Base-by-base conservation (phyloP, 2,888 invertebrate genomes). In the Choristoneura rosaceana region DNA sequence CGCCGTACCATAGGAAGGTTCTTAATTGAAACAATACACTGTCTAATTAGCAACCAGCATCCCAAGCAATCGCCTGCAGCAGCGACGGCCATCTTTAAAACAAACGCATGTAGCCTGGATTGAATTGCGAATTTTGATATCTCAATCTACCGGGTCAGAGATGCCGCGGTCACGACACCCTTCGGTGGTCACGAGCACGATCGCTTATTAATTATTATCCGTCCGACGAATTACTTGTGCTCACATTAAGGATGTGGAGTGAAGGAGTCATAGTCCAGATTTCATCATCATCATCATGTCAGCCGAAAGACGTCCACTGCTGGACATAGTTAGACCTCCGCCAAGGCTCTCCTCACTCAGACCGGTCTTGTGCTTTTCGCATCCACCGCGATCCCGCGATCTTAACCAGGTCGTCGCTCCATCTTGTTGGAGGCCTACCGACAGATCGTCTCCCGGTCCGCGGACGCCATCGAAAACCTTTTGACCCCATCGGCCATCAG, bases 131-230 rank as follows among this genome's bases (percentile, higher is more conserved):
- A 90, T 91, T 91, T 91, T 93, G 93, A 94, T 94, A 94, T 94
- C 93, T 94, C 93, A 93, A 94, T 94, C 93, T 89, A 83, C 74
- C 75, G 87, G 91, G 92, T 92, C 93, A 92, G 91, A 92, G 90
- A 87, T 75, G 88, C 93, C 93, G 93, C 91, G 86, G 86, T 94
- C 93, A 94, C 93, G 93, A 93, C 89, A 87, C 92, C 93, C 93
- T 88, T 90, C 91, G 93, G 93, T 92, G 92, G 89, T 93, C 93
- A 93, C 93, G 93, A 92, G 79, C 81, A 59, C 74, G 76, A 69
- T 73, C 76, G 80, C 79, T 83, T 84, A 86, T 86, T 87, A 86
- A 87, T 87, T 86, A 83, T 82, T 85, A 88, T 87, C 87, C 80
- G 82, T 78, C 77, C 81, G 85, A 84, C 81, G 86, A 87, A 90